Conservation (phyloP, 1,140 invertebrate genomes). For the Contarinia nasturtii region DNA sequence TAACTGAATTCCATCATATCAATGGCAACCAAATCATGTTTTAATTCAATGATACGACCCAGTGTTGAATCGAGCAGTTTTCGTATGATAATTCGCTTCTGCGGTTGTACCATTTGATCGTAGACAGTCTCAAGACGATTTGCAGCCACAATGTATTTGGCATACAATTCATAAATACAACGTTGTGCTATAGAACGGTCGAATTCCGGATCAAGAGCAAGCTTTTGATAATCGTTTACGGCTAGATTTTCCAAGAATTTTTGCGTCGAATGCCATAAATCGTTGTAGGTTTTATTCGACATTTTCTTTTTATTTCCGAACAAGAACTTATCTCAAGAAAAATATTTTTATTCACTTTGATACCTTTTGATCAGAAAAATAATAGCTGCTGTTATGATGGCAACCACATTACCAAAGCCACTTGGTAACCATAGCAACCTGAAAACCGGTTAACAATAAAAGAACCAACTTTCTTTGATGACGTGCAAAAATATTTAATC, state of each 20-base stretch:
- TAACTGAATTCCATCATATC: conserved; percentile 73
- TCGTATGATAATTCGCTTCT: conserved; percentile 65
- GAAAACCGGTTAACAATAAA: too few relatives aligned
- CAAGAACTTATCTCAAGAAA: too few relatives aligned
- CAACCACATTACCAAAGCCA: too few relatives aligned
- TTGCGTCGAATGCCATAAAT: conserved; percentile 42
- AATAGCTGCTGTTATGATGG: too few relatives aligned
- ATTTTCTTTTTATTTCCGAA: conserved; percentile 24
- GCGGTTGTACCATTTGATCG: conserved; percentile 82
- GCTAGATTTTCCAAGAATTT: conserved; percentile 38
- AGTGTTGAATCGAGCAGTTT: conserved; percentile 61
- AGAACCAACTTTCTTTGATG: too few relatives aligned
- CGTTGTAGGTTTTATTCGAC: conserved; percentile 53
- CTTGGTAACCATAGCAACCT: too few relatives aligned
- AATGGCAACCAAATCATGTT: conserved; percentile 70
- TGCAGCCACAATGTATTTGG: conserved; percentile 60
- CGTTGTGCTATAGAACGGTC: conserved; percentile 36
- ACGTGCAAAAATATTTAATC: too few relatives aligned
- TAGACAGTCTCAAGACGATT: conserved; percentile 63
- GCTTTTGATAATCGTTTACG: conserved; percentile 38
- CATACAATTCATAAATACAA: conserved; percentile 40
- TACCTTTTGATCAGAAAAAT: too few relatives aligned
- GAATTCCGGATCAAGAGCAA: conserved; percentile 35
- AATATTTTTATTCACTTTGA: too few relatives aligned
- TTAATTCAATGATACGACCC: conserved; percentile 57